Evolutionary conservation across 2,888 invertebrate genomes (phyloP), one percentile per base, ranked within the genome.

Genomic region (Pheosia tremula): DNA sequence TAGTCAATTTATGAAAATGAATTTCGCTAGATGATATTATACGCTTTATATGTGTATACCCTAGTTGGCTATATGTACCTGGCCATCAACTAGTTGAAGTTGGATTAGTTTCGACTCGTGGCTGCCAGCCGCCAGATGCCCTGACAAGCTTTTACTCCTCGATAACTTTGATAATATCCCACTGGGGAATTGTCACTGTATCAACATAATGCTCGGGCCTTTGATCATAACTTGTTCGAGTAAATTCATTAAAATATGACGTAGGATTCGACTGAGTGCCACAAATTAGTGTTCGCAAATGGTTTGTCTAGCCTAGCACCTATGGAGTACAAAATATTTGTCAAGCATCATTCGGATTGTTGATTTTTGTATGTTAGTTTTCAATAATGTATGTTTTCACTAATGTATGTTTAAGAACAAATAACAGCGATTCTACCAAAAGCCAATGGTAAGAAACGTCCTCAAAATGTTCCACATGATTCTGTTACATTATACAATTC

Each of bases 41-140:
- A 24, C 24, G 24, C 24, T 2, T 24, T 24, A 24, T 24, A 24
- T 24, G 0, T 24, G 24, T 24, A 24, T 1, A 24, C 24, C 43
- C 41, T 41, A 8, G 10, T 43, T 9, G 2, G 9, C 4, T 1
- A 74, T 64, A 58, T 65, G 65, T 64, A 69, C 63, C 62, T 69
- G 61, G 55, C 62, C 68, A 57, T 61, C 57, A 69, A 71, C 69
- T 69, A 68, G 69, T 66, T 69, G 66, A 87, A 87, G 81, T 88
- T 86, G 84, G 77, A 87, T 87, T 87, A 87, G 87, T 87, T 88
- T 81, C 69, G 69, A 71, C 78, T 79, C 80, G 75, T 71, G 72
- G 64, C 75, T 65, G 74, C 67, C 61, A 67, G 61, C 67, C 67
- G 72, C 72, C 68, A 62, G 39, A n/a, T 55, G 55, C 55, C 13